These are phyloP conservation scores for Taxidea taxus DNA, from an alignment of 2,113 vertebrate species.

Conservation along the genomic window DNA sequence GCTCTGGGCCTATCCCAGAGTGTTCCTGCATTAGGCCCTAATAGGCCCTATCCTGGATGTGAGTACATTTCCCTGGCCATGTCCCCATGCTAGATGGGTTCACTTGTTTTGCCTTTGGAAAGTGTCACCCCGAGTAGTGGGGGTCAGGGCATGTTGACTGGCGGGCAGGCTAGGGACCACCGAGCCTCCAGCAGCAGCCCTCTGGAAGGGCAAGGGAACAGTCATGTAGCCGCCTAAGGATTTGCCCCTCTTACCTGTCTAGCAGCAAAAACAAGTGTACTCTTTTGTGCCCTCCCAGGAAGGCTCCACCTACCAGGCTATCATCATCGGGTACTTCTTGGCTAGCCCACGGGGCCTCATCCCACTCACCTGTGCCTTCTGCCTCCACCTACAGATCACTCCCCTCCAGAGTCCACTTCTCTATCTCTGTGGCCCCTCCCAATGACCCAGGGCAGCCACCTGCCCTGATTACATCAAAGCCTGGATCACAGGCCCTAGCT, in stretches of 20 bases:
- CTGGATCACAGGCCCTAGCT: background rate
- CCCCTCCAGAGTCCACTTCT: background rate
- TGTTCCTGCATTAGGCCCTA: background rate
- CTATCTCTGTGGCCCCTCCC: background rate
- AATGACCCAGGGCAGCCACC: background rate
- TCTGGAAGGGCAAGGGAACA: background rate
- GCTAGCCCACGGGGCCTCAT: background rate
- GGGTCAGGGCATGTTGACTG: background rate
- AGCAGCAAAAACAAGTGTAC: background rate
- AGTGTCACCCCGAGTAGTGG: background rate
- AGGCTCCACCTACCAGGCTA: background rate
- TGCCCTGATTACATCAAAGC: background rate
- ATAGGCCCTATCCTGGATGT: background rate
- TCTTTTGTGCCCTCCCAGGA: background rate
- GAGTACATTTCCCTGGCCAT: background rate
- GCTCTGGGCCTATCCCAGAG: background rate
- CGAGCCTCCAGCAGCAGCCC: background rate
- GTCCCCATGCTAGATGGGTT: background rate
- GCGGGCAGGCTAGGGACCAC: background rate
- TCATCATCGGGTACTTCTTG: background rate
- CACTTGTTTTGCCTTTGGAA: background rate
- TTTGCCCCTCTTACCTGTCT: background rate
- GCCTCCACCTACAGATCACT: background rate
- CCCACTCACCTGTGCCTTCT: background rate
- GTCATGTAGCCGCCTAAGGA: background rate